Evolutionary conservation across 2,113 vertebrate genomes (phyloP), one percentile per base, ranked within the genome.

Genomic region (Dissostichus mawsoni): DNA sequence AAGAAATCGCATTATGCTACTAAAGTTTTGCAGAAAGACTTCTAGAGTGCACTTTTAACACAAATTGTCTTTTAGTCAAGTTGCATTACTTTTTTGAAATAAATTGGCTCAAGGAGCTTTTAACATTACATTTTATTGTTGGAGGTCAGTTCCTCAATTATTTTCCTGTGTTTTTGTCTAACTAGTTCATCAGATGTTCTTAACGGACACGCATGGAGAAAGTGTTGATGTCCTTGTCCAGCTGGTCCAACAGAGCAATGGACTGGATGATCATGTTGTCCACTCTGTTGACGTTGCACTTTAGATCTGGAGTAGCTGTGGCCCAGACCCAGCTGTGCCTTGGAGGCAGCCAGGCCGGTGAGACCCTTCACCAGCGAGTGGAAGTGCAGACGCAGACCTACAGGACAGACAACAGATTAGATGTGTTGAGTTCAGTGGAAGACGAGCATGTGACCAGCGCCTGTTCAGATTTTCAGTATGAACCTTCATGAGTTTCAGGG

Each of bases 211-310:
- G 96, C 98, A 99, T 99, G 58, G 98, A 97, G 92, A 99, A 99
- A 0, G 97, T 98, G 93, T 99, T 99, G 86, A 99, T 98, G 89
- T 99, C 98, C 80, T 99, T 99, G 88, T 99, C 98, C 71, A 99
- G 93, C 91, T 99, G 98, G 84, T 99, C 98, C 82, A 99, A 84
- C 29, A 99, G 94, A n/a, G 98, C 98, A 55, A 99, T 99, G 13
- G 97, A 98, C 92, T 99, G 98, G 86, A 99, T 99, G 92, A 99
- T 99, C 98, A 99, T 99, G 90, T 99, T 99, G 89, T 99, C 98
- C 0, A 91, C 97, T 0, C 98, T 85, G 89, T 99, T 98, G 57
- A 99, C 97, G 0, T 99, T 99, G 87, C 99, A 99, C 98, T 85
- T 98, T 99, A 23, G 98, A 96, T 5, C 98, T 94, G 33, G 98